Evolutionary conservation across 2,888 invertebrate genomes (phyloP).

Genomic region (Vanessa cardui): DNA sequence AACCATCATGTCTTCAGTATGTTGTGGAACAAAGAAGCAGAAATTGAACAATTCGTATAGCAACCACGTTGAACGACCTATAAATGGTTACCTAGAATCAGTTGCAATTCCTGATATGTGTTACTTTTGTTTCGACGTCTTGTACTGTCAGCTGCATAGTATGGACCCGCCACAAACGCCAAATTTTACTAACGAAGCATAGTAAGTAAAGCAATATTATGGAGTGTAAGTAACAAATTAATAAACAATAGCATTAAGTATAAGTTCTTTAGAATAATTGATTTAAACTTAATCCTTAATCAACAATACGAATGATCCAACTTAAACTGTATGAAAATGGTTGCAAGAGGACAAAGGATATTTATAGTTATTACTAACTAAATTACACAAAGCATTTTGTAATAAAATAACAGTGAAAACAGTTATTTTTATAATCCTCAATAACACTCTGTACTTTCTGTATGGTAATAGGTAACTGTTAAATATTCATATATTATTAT

Average conservation of each 20-base stretch:
- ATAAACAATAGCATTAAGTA: background rate
- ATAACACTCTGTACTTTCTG: no score
- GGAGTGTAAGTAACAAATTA: conserved; percentile 22
- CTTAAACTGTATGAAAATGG: background rate
- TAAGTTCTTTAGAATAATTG: background rate
- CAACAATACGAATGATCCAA: background rate
- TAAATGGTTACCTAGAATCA: conserved; percentile 78
- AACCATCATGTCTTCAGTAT: conserved; percentile 91
- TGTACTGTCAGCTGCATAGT: conserved; percentile 96
- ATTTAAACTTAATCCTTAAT: background rate
- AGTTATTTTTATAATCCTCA: no score
- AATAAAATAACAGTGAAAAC: no score
- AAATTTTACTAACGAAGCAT: conserved; percentile 96
- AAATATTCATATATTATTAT: no score
- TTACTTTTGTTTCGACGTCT: conserved; percentile 99
- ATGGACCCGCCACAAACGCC: conserved; percentile 95
- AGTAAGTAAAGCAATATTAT: conserved; percentile 85
- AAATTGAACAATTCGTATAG: conserved; percentile 89
- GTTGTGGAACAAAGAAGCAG: conserved; percentile 96
- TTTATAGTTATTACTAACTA: background rate
- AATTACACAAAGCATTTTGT: background rate
- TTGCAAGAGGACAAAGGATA: background rate
- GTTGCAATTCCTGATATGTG: conserved; percentile 98
- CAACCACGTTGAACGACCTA: conserved; percentile 83
- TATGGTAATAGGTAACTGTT: no score